Base-by-base conservation (phyloP, 2,888 invertebrate species). In the Plutella xylostella region DNA sequence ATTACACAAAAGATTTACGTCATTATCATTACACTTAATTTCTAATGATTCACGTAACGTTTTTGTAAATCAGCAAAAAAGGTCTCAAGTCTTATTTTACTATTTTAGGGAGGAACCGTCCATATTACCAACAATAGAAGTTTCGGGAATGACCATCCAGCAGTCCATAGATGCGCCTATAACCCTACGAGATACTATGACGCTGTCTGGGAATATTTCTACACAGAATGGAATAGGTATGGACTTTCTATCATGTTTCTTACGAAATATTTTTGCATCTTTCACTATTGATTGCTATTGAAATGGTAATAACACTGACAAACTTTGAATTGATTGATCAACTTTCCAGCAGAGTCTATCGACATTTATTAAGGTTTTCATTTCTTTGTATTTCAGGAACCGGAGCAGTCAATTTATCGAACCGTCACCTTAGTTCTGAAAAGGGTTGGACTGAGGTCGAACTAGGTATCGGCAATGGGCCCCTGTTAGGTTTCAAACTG, bases 101-200 rank as follows among this genome's bases (percentile, higher is more conserved):
- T 9, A 22, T 42, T 39, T 46, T 58, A 83, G 78, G 51, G 83
- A 82, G 54, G 85, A 87, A 17, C 60, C 73, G 12, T 75, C 83
- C 35, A 62, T 86, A 6, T 75, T 93, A 58, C 94, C 96, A 12
- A 88, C 83, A 48, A 86, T 97, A 53, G 97, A 97, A 83, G 90
- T 97, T 25, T 94, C 93, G n/a, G 93, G 93, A 9, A 95, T 97
- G 92, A 92, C 91, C 38, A 92, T 97, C 63, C 89, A 91, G 17
- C 97, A 97, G 68, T 96, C 96, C 0, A 93, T 98, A 39, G 97
- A 98, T 69, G 93, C 95, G 38, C 97, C 97, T 0, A 80, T 98
- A 19, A 96, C 96, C 0, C 74, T 90, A 43, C 89, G 90, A 56
- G 94, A 98, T 60, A 96, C 95, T 1, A 88, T 93, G 53, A 91